These are phyloP conservation scores for Meandrina meandrites DNA, from an alignment of 92 coral and sea anemone genomes.

Conservation along the genomic window DNA sequence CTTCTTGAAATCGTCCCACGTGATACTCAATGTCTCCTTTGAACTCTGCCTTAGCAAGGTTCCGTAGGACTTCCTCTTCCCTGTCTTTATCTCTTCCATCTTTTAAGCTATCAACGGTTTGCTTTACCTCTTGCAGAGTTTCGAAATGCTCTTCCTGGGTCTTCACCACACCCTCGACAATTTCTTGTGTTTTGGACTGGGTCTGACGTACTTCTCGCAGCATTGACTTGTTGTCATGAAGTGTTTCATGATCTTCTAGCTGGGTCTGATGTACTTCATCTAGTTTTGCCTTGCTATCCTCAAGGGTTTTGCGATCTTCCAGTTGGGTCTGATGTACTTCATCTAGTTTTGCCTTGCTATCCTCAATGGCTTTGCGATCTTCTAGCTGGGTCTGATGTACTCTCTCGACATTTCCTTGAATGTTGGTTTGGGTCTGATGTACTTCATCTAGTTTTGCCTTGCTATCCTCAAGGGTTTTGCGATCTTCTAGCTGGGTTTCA, in stretches of 20 bases:
- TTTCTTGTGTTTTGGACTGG: neutral
- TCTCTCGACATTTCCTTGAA: neutral
- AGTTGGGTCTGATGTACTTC: neutral
- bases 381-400: neutral
- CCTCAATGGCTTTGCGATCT: neutral
- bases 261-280: no score
- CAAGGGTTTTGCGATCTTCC: no score
- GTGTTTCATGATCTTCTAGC: neutral
- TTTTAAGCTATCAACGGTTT: neutral
- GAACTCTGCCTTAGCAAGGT: constrained; percentile 48
- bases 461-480: no score
- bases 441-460: no score
- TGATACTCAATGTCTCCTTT: no score
- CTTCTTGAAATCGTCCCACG: constrained; percentile 22
- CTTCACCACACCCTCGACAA: neutral
- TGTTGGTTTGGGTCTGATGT: neutral
- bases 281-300: no score
- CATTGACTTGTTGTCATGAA: neutral
- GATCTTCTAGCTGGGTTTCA: neutral
- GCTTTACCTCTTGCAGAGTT: neutral
- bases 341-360: constrained; percentile 10
- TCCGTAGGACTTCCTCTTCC: constrained; percentile 14
- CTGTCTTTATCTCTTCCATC: neutral
- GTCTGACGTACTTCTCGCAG: neutral
- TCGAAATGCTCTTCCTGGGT: neutral